Evolutionary conservation across 2,113 vertebrate genomes (phyloP), one percentile per base, ranked within the genome.

Genomic region (Cygnus buccinator): DNA sequence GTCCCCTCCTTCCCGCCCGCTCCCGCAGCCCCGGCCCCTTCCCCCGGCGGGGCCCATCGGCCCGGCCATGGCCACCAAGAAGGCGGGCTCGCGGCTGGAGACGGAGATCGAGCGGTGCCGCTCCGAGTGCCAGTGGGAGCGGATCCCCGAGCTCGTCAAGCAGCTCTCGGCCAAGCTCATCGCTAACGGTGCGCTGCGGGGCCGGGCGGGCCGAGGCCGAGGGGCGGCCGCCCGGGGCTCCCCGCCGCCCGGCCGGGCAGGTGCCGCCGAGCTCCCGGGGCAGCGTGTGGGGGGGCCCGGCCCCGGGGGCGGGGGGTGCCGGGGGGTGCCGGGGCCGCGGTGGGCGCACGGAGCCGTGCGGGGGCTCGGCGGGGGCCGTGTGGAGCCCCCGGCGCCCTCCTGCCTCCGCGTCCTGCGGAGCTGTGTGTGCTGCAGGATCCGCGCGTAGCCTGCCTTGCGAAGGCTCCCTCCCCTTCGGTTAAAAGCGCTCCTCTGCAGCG

Each of bases 71-170:
- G 99, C 99, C 90, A 98, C 99, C 80, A 98, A 96, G 98, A 99
- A 99, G 98, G 98, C 98, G 87, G 99, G 99, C 72, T 99, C 99
- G 89, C 98, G 99, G 90, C 98, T 99, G 95, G 99, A 99, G 97
- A 98, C 98, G 25, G 99, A 99, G 98, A 99, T 99, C 95, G 99
- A 99, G 97, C 98, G 99, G 71, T 99, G 99, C 96, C 99, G 99
- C 68, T 99, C 98, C 14, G 99, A 99, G 95, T 94, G 98, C 65
- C 99, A 99, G 73, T 99, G 99, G 99, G 99, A 99, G 90, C 98
- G 98, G 97, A 99, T 99, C 97, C 98, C 98, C 41, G 99, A 99
- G 97, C 95, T 99, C 21, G 98, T 99, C 46, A 98, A 98, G 70
- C 99, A 99, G 98, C 98, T 99, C 59, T 99, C 98, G 39, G 98